These are phyloP conservation scores for Caenorhabditis wallacei DNA, from an alignment of 2,888 invertebrate species.

Conservation along the genomic window DNA sequence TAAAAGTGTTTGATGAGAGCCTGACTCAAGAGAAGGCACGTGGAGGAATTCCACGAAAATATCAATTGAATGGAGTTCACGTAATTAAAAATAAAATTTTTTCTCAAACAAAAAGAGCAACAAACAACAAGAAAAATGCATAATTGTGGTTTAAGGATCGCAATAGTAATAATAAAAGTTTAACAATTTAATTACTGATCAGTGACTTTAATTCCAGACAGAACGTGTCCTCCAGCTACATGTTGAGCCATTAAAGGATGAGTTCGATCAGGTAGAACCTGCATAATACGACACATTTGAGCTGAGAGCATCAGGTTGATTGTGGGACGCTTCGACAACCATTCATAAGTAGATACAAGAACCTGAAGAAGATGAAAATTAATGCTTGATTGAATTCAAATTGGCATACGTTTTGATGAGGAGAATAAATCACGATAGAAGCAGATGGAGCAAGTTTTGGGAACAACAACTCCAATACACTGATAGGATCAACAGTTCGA, in stretches of 20 bases:
- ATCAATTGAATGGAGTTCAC: not conserved
- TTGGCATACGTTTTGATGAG: constrained; percentile 64
- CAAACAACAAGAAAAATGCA: not conserved
- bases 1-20: too few species aligned
- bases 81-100: not conserved
- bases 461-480: constrained; percentile 70
- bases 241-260: constrained; percentile 96
- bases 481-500: constrained; percentile 71
- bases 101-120: not conserved
- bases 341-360: constrained; percentile 90
- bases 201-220: constrained; percentile 87
- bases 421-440: constrained; percentile 77
- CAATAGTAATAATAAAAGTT: constrained; percentile 13
- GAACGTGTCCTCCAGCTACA: constrained; percentile 91
- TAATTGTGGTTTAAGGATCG: not conserved
- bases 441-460: constrained; percentile 70
- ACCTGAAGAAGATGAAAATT: constrained; percentile 85
- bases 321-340: constrained; percentile 87
- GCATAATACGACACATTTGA: constrained; percentile 69
- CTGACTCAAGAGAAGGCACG: too few species aligned
- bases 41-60: too few species aligned
- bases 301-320: constrained; percentile 88
- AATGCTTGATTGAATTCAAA: not conserved
- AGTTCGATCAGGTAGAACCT: constrained; percentile 87
- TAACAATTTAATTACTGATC: constrained; percentile 23